phyloP scores from a whole-genome alignment of 2,797 vertebrate genomes.

The Arnoldichthys spilopterus region DNA sequence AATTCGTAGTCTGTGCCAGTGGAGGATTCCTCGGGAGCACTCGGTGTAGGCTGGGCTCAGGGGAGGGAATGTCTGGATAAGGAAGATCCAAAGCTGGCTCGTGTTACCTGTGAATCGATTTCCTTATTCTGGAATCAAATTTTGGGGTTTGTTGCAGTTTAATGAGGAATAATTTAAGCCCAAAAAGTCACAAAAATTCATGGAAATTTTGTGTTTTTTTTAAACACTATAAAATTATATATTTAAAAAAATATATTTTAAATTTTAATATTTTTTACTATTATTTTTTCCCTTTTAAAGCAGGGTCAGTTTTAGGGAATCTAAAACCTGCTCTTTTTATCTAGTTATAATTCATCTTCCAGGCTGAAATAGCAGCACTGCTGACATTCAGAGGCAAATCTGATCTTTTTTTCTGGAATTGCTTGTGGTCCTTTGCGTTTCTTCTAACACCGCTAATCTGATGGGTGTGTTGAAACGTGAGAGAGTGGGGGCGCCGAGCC shows the following conservation, averaged over 20 bases:
- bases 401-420: background rate
- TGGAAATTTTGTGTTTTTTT: no score
- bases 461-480: constrained; percentile 53
- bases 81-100: constrained; percentile 80
- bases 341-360: background rate
- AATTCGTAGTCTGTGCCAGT: constrained; percentile 4
- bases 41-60: background rate
- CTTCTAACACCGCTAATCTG: constrained; percentile 27
- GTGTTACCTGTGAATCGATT: constrained; percentile 81
- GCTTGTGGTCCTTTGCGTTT: constrained; percentile 19
- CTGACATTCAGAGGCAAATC: background rate
- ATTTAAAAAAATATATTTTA: no score
- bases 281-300: no score
- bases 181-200: background rate
- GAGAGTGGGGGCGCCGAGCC: constrained; percentile 36
- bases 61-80: constrained; percentile 48
- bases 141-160: constrained; percentile 7
- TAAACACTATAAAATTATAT: background rate
- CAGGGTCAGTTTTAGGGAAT: no score
- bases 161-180: background rate
- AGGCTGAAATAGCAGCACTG: background rate
- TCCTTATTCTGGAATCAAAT: constrained; percentile 64
- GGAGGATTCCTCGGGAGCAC: no score
- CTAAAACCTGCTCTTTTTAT: background rate
- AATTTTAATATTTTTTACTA: no score